phyloP scores from a whole-genome alignment of 2,888 invertebrate species.

The Ceraclea dissimilis region DNA sequence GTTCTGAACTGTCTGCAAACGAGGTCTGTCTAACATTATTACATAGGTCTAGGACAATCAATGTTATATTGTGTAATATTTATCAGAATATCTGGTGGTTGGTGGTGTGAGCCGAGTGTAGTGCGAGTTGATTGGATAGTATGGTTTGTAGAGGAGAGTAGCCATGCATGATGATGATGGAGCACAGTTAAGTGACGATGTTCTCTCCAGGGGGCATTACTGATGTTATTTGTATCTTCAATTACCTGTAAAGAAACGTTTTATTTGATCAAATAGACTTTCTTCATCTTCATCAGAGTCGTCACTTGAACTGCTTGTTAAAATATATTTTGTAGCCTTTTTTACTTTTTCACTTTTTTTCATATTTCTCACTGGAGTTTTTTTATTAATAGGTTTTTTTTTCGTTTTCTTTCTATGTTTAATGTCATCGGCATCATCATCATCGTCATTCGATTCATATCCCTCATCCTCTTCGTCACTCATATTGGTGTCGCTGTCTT shows the following conservation, averaged over 20 bases:
- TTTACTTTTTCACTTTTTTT: constrained; percentile 31
- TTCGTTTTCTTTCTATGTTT: constrained; percentile 38
- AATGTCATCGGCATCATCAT: constrained; percentile 37
- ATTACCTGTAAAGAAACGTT: constrained; percentile 48
- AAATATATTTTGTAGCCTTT: constrained; percentile 35
- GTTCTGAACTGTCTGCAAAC: constrained; percentile 54
- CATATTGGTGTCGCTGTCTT: constrained; percentile 34
- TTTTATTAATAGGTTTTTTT: constrained; percentile 36
- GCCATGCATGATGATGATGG: constrained; percentile 23
- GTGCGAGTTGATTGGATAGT: neutral
- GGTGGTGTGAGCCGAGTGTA: neutral
- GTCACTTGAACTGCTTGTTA: constrained; percentile 28
- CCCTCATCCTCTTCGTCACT: constrained; percentile 38
- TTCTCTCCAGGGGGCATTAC: constrained; percentile 28
- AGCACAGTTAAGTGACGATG: constrained; percentile 12
- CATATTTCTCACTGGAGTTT: constrained; percentile 34
- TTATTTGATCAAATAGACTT: constrained; percentile 46
- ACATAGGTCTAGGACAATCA: neutral
- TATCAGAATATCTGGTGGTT: neutral
- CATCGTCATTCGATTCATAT: constrained; percentile 36
- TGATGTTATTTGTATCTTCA: constrained; percentile 38
- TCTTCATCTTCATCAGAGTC: constrained; percentile 31
- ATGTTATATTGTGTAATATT: neutral
- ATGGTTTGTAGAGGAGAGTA: constrained; percentile 13
- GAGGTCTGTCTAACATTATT: constrained; percentile 43